These are phyloP conservation scores for Aix galericulata DNA, from an alignment of 2,113 vertebrate genomes.

Conservation along the genomic window DNA sequence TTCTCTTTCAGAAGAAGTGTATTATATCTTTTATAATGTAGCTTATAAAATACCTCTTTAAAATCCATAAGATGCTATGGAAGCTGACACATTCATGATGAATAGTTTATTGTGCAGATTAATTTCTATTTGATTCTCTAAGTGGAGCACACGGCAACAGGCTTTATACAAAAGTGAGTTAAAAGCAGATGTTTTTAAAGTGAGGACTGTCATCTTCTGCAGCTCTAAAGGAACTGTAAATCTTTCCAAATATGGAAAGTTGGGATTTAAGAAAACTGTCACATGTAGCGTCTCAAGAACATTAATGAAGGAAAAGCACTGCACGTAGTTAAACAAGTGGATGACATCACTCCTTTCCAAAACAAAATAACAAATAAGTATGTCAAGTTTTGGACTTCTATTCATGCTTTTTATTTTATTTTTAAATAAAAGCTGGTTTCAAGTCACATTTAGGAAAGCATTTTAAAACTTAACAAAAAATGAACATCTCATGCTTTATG, in stretches of 20 bases:
- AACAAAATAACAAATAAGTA: background rate
- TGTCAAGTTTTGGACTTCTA: background rate
- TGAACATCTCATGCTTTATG: background rate
- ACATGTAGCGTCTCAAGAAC: background rate
- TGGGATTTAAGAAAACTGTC: background rate
- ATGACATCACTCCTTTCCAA: background rate
- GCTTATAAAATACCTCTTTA: slow-evolving; percentile 6
- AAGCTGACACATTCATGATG: background rate
- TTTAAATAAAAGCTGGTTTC: background rate
- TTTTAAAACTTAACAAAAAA: background rate
- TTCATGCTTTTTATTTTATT: background rate
- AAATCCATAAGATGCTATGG: background rate
- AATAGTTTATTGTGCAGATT: slow-evolving; percentile 13
- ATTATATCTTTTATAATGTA: slow-evolving; percentile 3
- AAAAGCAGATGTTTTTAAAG: slow-evolving; percentile 18
- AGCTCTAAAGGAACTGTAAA: background rate
- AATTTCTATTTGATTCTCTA: slow-evolving; percentile 1
- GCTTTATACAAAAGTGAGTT: background rate
- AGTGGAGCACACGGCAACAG: background rate
- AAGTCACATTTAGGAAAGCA: background rate
- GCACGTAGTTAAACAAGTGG: background rate
- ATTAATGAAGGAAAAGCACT: background rate
- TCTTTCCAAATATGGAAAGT: background rate
- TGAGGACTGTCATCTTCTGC: background rate
- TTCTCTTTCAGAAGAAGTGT: background rate